phyloP scores from a whole-genome alignment of 2,113 vertebrate species.

The Ondatra zibethicus region DNA sequence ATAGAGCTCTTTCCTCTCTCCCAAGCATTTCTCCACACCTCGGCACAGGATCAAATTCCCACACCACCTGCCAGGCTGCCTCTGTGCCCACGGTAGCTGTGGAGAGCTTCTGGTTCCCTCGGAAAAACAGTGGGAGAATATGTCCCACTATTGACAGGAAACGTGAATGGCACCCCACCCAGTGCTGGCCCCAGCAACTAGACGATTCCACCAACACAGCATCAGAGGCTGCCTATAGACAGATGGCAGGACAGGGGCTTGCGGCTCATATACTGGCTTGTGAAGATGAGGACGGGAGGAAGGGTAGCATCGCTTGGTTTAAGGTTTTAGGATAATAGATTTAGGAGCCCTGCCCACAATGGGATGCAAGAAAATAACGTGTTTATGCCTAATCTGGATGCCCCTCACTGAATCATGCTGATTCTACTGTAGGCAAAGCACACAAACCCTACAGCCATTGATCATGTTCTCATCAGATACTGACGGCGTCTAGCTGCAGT shows the following conservation, averaged over 20 bases:
- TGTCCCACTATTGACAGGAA: background rate
- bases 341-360: background rate
- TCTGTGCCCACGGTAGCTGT: no score
- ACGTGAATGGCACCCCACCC: background rate
- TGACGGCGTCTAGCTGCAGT: background rate
- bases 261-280: background rate
- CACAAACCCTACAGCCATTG: background rate
- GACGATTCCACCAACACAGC: background rate
- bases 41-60: background rate
- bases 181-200: background rate
- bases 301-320: background rate
- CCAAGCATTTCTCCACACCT: background rate
- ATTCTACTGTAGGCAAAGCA: background rate
- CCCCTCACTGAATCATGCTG: background rate
- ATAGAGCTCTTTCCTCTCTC: background rate
- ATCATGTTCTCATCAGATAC: background rate
- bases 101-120: background rate
- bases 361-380: background rate
- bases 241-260: background rate
- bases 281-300: background rate
- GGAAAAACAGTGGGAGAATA: background rate
- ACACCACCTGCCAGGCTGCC: background rate
- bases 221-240: background rate
- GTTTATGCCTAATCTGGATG: background rate
- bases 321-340: background rate